Percentiles rank a stretch among this genome's conserved stretches.
These are phyloP conservation scores for Hoplodrina ambigua DNA, from an alignment of 2,888 invertebrate genomes.

Conservation along the genomic window DNA sequence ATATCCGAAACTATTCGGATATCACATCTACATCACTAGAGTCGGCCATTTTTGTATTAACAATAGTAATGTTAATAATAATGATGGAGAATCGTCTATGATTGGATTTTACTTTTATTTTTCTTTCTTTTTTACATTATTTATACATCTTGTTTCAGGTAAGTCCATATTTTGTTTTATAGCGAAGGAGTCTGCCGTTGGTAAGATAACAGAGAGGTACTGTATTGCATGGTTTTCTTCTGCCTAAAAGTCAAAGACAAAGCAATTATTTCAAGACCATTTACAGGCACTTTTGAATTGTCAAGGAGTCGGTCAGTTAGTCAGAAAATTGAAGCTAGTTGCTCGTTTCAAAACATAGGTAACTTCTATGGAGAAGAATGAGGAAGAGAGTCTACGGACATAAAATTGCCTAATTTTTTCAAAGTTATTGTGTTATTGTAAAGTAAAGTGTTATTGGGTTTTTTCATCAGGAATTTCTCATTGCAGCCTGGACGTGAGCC, in stretches of 20 bases:
- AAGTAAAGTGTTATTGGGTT: no score
- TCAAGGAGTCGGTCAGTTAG: no score
- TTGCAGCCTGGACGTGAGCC: no score
- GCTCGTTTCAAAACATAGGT: no score
- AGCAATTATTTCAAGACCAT: no score
- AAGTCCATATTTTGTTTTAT: constrained; percentile 61
- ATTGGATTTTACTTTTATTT: constrained; percentile 43
- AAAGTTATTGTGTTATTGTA: no score
- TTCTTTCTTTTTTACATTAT: constrained; percentile 45
- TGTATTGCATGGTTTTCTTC: constrained; percentile 40
- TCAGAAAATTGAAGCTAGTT: no score
- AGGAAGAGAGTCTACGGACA: no score
- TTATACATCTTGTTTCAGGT: constrained; percentile 65
- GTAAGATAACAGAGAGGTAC: constrained; percentile 36
- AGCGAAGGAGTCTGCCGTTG: constrained; percentile 17
- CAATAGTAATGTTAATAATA: constrained; percentile 67
- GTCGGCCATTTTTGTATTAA: constrained; percentile 83
- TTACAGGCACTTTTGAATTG: no score
- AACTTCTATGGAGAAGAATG: no score
- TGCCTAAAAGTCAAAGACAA: background rate
- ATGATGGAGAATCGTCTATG: constrained; percentile 70
- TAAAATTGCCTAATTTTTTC: no score
- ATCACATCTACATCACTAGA: constrained; percentile 42
- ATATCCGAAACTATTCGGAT: constrained; percentile 34
- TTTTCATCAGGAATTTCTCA: no score